Evolutionary conservation across 2,888 invertebrate genomes (phyloP).

Genomic region (Xanthia icteritia): DNA sequence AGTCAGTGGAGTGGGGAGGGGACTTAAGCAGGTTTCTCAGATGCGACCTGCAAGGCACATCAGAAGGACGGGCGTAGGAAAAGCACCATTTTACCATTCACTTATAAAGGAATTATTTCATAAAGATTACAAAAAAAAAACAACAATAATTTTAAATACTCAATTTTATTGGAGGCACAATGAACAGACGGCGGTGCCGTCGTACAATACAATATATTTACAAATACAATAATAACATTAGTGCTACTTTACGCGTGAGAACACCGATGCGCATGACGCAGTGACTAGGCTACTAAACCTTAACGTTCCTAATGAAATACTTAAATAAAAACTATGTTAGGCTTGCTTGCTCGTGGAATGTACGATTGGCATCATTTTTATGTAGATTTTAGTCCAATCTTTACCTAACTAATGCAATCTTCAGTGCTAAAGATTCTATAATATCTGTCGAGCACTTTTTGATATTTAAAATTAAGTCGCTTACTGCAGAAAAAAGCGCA

Average conservation of each 20-base stretch:
- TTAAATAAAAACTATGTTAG: slow-evolving; percentile 55
- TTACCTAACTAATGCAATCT: not conserved
- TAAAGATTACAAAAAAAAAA: slow-evolving; percentile 4
- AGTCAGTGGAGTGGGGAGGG: too few species aligned
- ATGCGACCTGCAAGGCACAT: too few species aligned
- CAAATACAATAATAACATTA: slow-evolving; percentile 68
- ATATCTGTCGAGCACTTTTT: slow-evolving; percentile 3
- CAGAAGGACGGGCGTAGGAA: too few species aligned
- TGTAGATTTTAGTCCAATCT: not conserved
- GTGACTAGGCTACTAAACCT: slow-evolving; percentile 79
- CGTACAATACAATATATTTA: slow-evolving; percentile 74
- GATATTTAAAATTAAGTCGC: slow-evolving; percentile 6
- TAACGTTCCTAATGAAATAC: slow-evolving; percentile 50
- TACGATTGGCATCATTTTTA: slow-evolving; percentile 35
- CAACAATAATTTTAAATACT: slow-evolving; percentile 74
- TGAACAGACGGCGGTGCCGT: slow-evolving; percentile 79
- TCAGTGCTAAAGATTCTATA: slow-evolving; percentile 9
- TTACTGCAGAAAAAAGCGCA: slow-evolving; percentile 52
- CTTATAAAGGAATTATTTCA: not conserved
- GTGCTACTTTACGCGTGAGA: slow-evolving; percentile 67
- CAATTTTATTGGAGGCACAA: slow-evolving; percentile 88
- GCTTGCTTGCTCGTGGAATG: slow-evolving; percentile 58
- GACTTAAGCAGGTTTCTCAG: too few species aligned
- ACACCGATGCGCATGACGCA: slow-evolving; percentile 75
- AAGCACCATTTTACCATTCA: too few species aligned